Percentiles rank a stretch among this genome's conserved stretches.
These are phyloP conservation scores for Heterocephalus glaber DNA, from an alignment of 2,113 vertebrate genomes.

Conservation along the genomic window DNA sequence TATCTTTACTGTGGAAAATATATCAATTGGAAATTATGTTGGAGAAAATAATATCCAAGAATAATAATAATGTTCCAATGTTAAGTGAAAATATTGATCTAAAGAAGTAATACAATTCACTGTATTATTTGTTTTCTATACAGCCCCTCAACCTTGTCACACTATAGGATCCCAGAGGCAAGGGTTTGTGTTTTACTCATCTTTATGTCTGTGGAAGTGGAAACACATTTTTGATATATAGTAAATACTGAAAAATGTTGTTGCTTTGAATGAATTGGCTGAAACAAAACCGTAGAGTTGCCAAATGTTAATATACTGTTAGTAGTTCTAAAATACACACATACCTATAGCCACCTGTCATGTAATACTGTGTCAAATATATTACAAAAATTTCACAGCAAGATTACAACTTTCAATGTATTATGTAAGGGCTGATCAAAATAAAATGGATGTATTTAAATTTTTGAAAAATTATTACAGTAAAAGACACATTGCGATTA, in stretches of 20 bases:
- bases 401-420: background rate
- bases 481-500: no score
- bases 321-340: background rate
- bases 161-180: background rate
- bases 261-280: background rate
- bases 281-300: background rate
- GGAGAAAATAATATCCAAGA: background rate
- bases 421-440: no score
- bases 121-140: background rate
- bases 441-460: no score
- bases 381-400: background rate
- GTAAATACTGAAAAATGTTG: background rate
- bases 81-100: background rate
- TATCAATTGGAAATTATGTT: background rate
- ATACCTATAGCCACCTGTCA: background rate
- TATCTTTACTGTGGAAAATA: background rate
- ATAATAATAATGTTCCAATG: background rate
- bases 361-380: background rate
- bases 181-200: background rate
- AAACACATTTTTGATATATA: background rate
- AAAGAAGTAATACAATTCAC: background rate
- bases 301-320: background rate
- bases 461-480: no score
- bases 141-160: rapidly evolving
- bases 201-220: background rate